These are phyloP conservation scores for Anarhynchus alexandrinus DNA, from an alignment of 2,113 vertebrate genomes.

Conservation along the genomic window DNA sequence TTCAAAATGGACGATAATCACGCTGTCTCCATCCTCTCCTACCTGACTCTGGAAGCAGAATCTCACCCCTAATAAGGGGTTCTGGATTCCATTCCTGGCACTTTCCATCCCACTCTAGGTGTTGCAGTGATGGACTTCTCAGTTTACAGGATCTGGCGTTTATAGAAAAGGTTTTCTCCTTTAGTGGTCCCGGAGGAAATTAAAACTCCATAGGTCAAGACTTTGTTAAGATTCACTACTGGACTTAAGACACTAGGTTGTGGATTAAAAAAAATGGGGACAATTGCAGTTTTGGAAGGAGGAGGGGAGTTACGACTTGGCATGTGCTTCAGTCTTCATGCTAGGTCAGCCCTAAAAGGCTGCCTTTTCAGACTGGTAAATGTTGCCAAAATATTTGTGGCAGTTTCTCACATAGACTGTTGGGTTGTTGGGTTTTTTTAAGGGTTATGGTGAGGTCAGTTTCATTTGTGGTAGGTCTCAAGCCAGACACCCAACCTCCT, in stretches of 20 bases:
- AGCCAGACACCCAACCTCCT: constrained; percentile 39
- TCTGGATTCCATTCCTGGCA: constrained; percentile 2
- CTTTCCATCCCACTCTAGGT: neutral
- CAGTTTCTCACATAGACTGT: constrained; percentile 48
- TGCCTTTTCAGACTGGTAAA: constrained; percentile 27
- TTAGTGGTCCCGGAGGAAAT: neutral
- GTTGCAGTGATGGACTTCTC: neutral
- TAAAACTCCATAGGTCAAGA: constrained; percentile 6
- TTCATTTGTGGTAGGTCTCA: constrained; percentile 58
- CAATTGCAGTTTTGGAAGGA: constrained; percentile 13
- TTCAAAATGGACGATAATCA: neutral
- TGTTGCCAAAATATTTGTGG: constrained; percentile 62
- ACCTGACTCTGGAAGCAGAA: neutral
- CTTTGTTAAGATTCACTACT: neutral
- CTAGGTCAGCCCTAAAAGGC: constrained; percentile 42
- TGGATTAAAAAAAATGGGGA: neutral
- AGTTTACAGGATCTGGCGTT: neutral
- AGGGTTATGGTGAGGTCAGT: constrained; percentile 53
- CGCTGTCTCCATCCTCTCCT: neutral
- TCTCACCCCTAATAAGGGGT: neutral
- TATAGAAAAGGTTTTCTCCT: neutral
- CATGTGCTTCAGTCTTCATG: constrained; percentile 16
- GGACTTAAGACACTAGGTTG: neutral
- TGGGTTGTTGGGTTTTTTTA: constrained; percentile 21
- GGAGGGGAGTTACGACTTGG: constrained; percentile 6